Conservation (phyloP, 2,888 invertebrate genomes). For the Melanostoma scalare region DNA sequence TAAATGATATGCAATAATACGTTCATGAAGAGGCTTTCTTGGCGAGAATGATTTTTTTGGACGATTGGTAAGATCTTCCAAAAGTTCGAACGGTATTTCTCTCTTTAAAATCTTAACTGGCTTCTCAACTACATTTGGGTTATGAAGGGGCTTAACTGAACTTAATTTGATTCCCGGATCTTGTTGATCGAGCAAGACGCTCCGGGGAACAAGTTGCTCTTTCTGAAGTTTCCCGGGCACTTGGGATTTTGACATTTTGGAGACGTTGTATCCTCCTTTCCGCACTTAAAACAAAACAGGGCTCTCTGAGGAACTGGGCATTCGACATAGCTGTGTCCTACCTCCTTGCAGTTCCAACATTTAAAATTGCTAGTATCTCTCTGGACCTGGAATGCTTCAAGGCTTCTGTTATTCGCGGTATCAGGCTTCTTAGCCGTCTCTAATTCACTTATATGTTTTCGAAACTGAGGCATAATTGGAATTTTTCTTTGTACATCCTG, state of each 20-base stretch:
- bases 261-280: not conserved
- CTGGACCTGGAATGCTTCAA: not conserved
- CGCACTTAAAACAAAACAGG: slow-evolving; percentile 4
- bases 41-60: not conserved
- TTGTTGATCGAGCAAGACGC: not conserved
- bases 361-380: not conserved
- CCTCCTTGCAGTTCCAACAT: not conserved
- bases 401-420: not conserved
- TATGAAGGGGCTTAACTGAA: not conserved
- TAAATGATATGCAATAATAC: not conserved
- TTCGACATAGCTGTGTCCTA: not conserved
- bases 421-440: not conserved
- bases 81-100: not conserved
- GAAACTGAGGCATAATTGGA: not conserved
- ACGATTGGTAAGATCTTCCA: not conserved
- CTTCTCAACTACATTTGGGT: not conserved
- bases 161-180: not conserved
- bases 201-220: not conserved
- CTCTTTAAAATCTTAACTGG: slow-evolving; percentile 3
- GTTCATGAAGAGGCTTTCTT: slow-evolving; percentile 9
- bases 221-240: not conserved
- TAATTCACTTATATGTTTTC: not conserved
- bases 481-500: not conserved
- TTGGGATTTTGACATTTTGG: not conserved
- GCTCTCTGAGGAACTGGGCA: not conserved